A percentile compares a stretch with the other conserved stretches of the same genome.
These are phyloP conservation scores for Delphinus delphis DNA, from an alignment of 2,113 vertebrate species.

Conservation along the genomic window DNA sequence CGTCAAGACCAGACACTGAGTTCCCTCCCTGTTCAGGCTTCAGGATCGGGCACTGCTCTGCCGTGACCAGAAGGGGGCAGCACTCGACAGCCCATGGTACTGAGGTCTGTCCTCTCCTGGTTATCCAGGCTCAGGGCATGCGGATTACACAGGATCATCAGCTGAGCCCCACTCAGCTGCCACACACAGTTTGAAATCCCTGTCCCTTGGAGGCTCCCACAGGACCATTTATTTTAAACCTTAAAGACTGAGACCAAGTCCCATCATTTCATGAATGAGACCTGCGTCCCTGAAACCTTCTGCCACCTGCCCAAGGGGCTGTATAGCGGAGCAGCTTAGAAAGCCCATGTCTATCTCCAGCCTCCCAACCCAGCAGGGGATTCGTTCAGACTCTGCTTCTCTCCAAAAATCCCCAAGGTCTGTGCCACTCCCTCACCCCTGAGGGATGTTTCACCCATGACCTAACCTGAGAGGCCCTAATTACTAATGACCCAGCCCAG, in stretches of 20 bases:
- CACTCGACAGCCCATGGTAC: neutral
- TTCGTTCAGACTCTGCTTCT: neutral
- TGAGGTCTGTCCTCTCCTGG: rapidly evolving
- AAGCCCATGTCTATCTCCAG: rapidly evolving
- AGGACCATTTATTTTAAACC: neutral
- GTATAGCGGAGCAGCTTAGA: rapidly evolving
- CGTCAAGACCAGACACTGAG: too few species aligned
- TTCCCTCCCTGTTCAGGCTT: rapidly evolving
- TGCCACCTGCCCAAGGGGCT: too few species aligned
- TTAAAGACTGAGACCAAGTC: neutral
- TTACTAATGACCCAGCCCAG: neutral
- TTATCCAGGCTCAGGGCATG: neutral
- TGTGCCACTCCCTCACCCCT: rapidly evolving
- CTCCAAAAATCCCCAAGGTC: neutral
- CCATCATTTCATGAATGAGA: neutral
- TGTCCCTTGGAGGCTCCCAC: neutral
- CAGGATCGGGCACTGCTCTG: rapidly evolving
- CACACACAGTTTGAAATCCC: rapidly evolving
- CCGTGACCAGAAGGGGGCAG: neutral
- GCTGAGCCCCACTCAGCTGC: neutral
- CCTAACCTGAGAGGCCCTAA: neutral
- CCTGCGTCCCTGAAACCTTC: neutral
- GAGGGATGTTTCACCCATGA: too few species aligned
- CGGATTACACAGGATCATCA: rapidly evolving
- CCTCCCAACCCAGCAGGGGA: neutral